phyloP scores from a whole-genome alignment of 2,797 vertebrate species.

The Liasis olivaceus region DNA sequence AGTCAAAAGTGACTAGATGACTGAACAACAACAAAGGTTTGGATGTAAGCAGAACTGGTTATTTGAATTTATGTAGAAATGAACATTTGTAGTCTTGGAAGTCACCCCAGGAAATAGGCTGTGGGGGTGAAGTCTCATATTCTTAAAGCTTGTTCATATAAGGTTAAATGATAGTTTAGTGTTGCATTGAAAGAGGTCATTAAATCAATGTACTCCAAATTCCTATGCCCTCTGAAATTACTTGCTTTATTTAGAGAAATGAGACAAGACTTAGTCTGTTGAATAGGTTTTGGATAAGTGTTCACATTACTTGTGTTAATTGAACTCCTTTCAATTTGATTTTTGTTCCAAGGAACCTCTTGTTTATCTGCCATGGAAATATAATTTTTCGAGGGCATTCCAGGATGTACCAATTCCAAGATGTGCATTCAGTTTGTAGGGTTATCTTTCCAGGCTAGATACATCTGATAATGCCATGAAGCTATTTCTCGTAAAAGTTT shows the following conservation, averaged over 20 bases:
- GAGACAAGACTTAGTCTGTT: not conserved
- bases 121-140: no score
- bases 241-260: not conserved
- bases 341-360: not conserved
- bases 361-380: not conserved
- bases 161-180: not conserved
- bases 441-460: not conserved
- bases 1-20: not conserved
- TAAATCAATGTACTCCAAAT: not conserved
- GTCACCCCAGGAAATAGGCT: not conserved
- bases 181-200: not conserved
- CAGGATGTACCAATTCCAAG: not conserved
- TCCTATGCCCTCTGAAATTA: not conserved
- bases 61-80: not conserved
- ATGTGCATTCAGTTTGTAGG: not conserved
- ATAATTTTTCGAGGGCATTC: not conserved
- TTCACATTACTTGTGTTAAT: not conserved
- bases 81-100: not conserved
- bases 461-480: no score
- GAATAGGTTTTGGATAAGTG: not conserved
- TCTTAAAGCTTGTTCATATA: not conserved
- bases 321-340: not conserved
- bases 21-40: not conserved
- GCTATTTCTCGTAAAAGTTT: not conserved
- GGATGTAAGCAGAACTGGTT: not conserved